Base-by-base conservation (phyloP, 2,888 invertebrate genomes). In the Polietes domitor region DNA sequence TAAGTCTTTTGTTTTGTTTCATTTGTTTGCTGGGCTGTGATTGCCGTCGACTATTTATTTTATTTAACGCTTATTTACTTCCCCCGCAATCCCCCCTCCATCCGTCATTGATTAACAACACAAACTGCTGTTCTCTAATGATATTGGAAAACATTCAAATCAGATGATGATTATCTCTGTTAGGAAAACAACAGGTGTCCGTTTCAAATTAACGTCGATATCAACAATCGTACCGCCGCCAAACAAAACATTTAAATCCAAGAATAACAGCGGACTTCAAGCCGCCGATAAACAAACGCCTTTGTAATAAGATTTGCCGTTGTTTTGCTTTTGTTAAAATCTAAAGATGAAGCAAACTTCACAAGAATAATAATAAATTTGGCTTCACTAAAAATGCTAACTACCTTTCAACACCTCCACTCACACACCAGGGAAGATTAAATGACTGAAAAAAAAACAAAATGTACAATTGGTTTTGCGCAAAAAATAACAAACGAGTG, bases 351-450 rank as follows among this genome's bases (percentile, higher is more conserved):
- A 15, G 4, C 15, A 26, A 15, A 61, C n/a, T n/a, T n/a, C n/a
- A n/a, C 28, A 19, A 61, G n/a, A 28, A n/a, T 2, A 61, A 28
- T 28, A 28, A 61, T 61, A 12, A 37, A 17, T 28, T 50, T 26
- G 28, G 10, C n/a, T n/a, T 71, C 12, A 37, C 7, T 37, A 21
- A 47, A 53, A 53, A 72, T 53, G 10, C 32, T 50, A 32, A 72
- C 53, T 72, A 72, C 53, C 53, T 32, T 28, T 12, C 10, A 65
- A 41, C 65, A 28, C 65, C 65, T 65, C 37, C 65, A n/a, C n/a
- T n/a, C n/a, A 65, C 21, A 41, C 2, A 41, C 7, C 37, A 0
- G 28, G 61, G 6, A 3, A 28, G 21, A n/a, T 15, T 47, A 0
- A 3, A 47, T 12, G n/a, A n/a, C 32, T n/a, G 7, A 37, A 37